Conservation (phyloP, 1,140 invertebrate genomes). For the Lasaia peninsularis region DNA sequence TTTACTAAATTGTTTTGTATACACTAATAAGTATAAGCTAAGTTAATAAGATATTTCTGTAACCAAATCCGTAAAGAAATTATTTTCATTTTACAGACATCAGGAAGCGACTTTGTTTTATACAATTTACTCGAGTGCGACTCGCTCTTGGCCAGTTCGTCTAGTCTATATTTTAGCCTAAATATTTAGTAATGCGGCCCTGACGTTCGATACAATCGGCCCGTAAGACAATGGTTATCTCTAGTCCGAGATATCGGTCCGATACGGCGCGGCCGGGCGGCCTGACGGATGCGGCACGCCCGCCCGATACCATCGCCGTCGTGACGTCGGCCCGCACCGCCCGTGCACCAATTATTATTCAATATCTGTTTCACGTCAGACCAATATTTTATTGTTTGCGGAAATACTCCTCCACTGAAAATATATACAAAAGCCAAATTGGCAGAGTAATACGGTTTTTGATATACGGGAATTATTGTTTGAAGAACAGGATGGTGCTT, state of each 20-base stretch:
- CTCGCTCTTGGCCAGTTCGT: no score
- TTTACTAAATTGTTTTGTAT: no score
- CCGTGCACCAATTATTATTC: conserved; percentile 72
- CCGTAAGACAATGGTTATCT: conserved; percentile 70
- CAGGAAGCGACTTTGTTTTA: background rate
- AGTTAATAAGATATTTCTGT: no score
- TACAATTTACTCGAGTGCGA: no score
- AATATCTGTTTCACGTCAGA: conserved; percentile 35
- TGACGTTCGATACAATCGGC: conserved; percentile 51
- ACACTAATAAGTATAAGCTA: no score
- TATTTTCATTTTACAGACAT: no score
- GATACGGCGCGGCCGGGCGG: no score
- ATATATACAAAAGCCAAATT: no score
- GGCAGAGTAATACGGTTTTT: no score
- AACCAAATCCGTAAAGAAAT: no score
- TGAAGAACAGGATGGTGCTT: no score
- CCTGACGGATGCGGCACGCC: conserved; percentile 72
- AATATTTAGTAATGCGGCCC: background rate
- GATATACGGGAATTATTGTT: no score
- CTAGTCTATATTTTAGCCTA: background rate
- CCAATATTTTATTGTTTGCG: conserved; percentile 31
- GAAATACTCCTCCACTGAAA: background rate
- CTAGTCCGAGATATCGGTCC: conserved; percentile 39
- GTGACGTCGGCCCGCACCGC: conserved; percentile 44
- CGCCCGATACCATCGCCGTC: conserved; percentile 60